These are phyloP conservation scores for Lathamus discolor DNA, from an alignment of 2,113 vertebrate species.

Conservation along the genomic window DNA sequence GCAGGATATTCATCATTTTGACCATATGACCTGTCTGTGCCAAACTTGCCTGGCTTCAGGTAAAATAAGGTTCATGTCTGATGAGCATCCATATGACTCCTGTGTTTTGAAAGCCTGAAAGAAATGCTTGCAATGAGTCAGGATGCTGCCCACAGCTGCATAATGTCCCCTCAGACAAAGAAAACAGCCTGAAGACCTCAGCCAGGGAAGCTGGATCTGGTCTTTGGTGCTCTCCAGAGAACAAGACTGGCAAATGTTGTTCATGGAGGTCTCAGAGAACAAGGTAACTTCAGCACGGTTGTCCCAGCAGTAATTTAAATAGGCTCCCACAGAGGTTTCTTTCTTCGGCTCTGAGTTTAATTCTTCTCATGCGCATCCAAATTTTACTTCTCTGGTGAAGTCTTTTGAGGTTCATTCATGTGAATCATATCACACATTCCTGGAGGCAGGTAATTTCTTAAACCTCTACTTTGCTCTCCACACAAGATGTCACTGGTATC, in stretches of 20 bases:
- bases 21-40: neutral
- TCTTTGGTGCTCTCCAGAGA: neutral
- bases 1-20: neutral
- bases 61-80: neutral
- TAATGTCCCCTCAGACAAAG: neutral
- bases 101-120: neutral
- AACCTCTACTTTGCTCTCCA: neutral
- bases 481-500: neutral
- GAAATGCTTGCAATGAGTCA: neutral
- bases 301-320: neutral
- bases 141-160: neutral
- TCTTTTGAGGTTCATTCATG: neutral
- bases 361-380: neutral
- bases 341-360: neutral
- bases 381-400: neutral
- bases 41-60: neutral
- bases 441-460: neutral
- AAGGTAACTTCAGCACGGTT: neutral
- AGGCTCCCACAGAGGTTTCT: neutral
- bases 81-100: rapidly evolving
- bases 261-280: neutral
- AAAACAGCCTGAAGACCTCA: neutral
- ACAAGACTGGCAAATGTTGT: no score
- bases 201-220: neutral
- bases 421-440: neutral